Evolutionary conservation across 2,888 invertebrate species (phyloP).

Genomic region (Fissipunctia ypsillon): DNA sequence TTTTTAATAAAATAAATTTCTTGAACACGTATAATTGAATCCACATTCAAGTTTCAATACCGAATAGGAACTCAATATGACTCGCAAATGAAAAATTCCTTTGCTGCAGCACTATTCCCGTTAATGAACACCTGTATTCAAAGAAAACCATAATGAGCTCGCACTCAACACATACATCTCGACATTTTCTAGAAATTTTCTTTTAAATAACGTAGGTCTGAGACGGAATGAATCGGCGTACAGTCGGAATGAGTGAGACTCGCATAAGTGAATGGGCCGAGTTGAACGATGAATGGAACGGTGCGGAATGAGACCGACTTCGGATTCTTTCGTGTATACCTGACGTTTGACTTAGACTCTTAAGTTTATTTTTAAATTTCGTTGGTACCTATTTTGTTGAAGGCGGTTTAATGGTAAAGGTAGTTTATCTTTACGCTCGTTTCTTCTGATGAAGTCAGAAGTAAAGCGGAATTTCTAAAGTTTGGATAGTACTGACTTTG

Average conservation of each 20-base stretch:
- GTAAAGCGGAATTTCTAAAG: constrained; percentile 10
- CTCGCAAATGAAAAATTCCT: constrained; percentile 88
- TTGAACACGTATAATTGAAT: constrained; percentile 68
- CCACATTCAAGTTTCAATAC: constrained; percentile 68
- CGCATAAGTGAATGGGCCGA: constrained; percentile 61
- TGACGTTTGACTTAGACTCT: constrained; percentile 54
- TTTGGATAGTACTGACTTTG: constrained; percentile 13
- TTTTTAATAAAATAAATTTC: constrained; percentile 58
- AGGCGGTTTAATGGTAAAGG: constrained; percentile 17
- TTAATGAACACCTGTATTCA: constrained; percentile 79
- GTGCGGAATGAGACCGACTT: constrained; percentile 57
- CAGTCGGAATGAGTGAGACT: constrained; percentile 59
- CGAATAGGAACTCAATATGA: constrained; percentile 74
- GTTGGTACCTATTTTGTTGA: constrained; percentile 6
- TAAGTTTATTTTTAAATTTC: constrained; percentile 21
- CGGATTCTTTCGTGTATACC: constrained; percentile 50
- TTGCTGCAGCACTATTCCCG: constrained; percentile 61
- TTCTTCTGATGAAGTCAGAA: constrained; percentile 26
- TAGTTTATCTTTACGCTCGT: constrained; percentile 25
- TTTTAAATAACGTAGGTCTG: constrained; percentile 73
- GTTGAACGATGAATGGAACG: constrained; percentile 62
- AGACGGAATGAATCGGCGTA: constrained; percentile 68
- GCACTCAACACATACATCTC: constrained; percentile 81
- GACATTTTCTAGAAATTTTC: constrained; percentile 79
- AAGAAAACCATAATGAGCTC: constrained; percentile 78